phyloP scores from a whole-genome alignment of 2,888 invertebrate species.

The Mimachlamys varia region DNA sequence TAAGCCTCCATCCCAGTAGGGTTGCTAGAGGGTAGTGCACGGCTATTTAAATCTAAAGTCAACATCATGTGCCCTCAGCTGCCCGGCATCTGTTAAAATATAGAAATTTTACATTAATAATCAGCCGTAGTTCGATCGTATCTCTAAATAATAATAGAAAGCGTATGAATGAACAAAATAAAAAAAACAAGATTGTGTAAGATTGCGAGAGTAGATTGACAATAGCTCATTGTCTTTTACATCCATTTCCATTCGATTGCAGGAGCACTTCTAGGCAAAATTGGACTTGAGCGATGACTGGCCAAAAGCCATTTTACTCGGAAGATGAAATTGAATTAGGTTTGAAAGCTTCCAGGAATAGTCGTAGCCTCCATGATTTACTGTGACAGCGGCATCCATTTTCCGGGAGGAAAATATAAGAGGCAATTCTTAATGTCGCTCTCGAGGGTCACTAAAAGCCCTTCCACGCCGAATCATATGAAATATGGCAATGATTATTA shows the following conservation, averaged over 20 bases:
- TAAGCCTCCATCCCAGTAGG: neutral
- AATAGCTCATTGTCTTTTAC: neutral
- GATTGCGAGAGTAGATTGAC: neutral
- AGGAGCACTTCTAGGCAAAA: constrained; percentile 1
- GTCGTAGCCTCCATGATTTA: neutral
- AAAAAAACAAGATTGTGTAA: constrained; percentile 30
- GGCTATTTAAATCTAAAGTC: neutral
- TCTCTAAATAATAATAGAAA: constrained; percentile 26
- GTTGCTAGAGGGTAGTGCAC: neutral
- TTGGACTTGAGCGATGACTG: constrained; percentile 34
- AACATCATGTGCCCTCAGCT: neutral
- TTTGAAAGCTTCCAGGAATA: constrained; percentile 36
- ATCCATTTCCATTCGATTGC: constrained; percentile 6
- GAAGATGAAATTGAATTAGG: constrained; percentile 34
- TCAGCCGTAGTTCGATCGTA: neutral
- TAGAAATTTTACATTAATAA: constrained; percentile 29
- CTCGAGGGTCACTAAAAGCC: constrained; percentile 23
- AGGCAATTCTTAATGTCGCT: neutral
- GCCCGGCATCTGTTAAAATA: constrained; percentile 17
- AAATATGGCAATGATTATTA: constrained; percentile 20
- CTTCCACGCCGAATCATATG: neutral
- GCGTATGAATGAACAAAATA: constrained; percentile 34
- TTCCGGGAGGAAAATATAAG: constrained; percentile 28
- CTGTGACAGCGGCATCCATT: constrained; percentile 10
- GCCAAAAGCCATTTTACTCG: constrained; percentile 31